Base-by-base conservation (phyloP, 2,797 vertebrate species). In the Tangara arthus region DNA sequence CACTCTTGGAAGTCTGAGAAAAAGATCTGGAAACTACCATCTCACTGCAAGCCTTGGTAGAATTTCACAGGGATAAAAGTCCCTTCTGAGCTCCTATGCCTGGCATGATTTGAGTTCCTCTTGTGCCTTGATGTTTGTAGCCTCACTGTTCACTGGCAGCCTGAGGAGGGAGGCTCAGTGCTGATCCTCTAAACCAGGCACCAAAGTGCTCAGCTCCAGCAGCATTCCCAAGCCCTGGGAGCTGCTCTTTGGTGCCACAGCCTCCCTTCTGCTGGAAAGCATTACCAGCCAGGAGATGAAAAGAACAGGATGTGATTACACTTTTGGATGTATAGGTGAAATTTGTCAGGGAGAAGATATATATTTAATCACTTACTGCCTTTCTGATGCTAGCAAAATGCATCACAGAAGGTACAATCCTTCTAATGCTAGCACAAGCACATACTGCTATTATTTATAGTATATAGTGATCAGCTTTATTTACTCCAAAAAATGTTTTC, bases 311-410 rank as follows among this genome's bases (percentile, higher is more conserved):
- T 56, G 49, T 12, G 57, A 92, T 30, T 49, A 46, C 42, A 90
- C 93, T 72, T 71, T 37, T 78, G 55, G 63, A 93, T 87, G 22
- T 46, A 4, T 47, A 93, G 94, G 47, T 93, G 71, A 90, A 91
- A 82, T 60, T 14, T 84, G 53, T 59, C 55, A 87, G 46, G 41
- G 42, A 83, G 46, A 57, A 92, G 15, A 70, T 15, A 71, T 2
- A 79, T 28, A 83, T 69, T 96, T 77, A 70, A 94, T 57, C 8
- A 89, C 53, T 80, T 93, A 73, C 41, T 89, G 82, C 71, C 26
- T 89, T 88, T 75, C n/a, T 80, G 35, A 84, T 70, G 56, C 12
- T 22, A 92, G n/a, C 8, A 87, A 92, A 76, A 64, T 59, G n/a
- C 26, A 81, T 70, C 61, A 66, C 20, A 63, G 57, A 81, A 66